Evolutionary conservation across 53 echinoderm and acorn worm genomes (phyloP).

Genomic region (Apostichopus leukothele): DNA sequence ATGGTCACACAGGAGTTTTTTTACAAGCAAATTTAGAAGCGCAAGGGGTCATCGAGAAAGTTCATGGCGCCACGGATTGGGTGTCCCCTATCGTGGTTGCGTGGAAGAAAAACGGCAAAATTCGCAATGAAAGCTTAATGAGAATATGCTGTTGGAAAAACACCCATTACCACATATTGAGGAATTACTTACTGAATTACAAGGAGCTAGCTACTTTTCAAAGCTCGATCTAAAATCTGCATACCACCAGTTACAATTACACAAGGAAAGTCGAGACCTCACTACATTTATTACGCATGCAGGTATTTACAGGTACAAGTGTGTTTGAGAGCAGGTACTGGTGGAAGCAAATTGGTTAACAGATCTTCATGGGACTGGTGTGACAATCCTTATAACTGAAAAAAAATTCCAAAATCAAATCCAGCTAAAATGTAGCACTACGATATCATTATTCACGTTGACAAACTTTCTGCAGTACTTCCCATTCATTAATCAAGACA

Average conservation of each 20-base stretch:
- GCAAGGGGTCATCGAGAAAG: conserved; percentile 36
- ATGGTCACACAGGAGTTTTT: conserved; percentile 60
- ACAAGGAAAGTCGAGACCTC: background rate
- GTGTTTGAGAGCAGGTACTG: background rate
- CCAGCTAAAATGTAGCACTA: too few relatives aligned
- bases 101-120: conserved; percentile 39
- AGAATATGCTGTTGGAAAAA: conserved; percentile 55
- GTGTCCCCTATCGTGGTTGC: conserved; percentile 48
- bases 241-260: conserved; percentile 64
- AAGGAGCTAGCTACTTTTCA: conserved; percentile 50
- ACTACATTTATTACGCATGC: conserved; percentile 19
- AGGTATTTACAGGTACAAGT: background rate
- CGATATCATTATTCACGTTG: too few relatives aligned
- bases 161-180: conserved; percentile 69
- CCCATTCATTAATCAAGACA: too few relatives aligned
- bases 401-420: too few relatives aligned
- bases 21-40: conserved; percentile 52
- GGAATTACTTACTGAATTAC: conserved; percentile 54
- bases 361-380: too few relatives aligned
- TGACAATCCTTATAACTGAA: too few relatives aligned
- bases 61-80: conserved; percentile 39
- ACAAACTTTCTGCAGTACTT: too few relatives aligned
- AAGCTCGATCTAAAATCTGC: conserved; percentile 69
- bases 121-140: too few relatives aligned
- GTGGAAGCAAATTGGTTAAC: too few relatives aligned